Evolutionary conservation across 1,140 invertebrate genomes (phyloP).

Genomic region (Helicoverpa armigera): DNA sequence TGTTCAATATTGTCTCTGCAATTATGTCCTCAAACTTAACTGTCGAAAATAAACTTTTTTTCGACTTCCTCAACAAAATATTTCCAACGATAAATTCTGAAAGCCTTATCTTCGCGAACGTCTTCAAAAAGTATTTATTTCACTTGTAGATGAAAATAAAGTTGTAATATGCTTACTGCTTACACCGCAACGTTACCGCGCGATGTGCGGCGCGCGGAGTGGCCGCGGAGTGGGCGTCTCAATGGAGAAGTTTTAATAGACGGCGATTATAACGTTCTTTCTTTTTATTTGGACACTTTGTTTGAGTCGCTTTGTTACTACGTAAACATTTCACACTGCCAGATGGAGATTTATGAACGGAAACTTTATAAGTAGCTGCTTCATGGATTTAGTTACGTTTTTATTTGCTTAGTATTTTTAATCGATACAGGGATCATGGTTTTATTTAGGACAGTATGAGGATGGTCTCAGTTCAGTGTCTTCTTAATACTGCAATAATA

Average conservation of each 20-base stretch:
- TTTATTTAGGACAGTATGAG: no score
- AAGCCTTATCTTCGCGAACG: background rate
- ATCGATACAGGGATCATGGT: no score
- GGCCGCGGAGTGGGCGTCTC: background rate
- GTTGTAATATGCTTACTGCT: slow-evolving; percentile 34
- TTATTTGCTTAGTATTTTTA: background rate
- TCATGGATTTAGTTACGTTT: background rate
- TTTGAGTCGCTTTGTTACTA: slow-evolving; percentile 21
- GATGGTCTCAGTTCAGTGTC: no score
- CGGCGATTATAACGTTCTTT: slow-evolving; percentile 44
- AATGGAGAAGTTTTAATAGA: slow-evolving; percentile 49
- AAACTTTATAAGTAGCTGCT: background rate
- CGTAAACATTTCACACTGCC: slow-evolving; percentile 22
- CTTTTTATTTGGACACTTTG: slow-evolving; percentile 27
- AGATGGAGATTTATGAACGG: slow-evolving; percentile 19
- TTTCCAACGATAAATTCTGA: background rate
- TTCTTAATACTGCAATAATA: no score
- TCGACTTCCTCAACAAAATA: background rate
- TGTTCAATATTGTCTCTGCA: no score
- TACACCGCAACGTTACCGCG: slow-evolving; percentile 14
- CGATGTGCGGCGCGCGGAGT: background rate
- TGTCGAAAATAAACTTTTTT: no score
- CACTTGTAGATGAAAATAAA: slow-evolving; percentile 4
- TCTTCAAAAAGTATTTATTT: slow-evolving; percentile 12
- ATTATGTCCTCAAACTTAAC: no score